phyloP scores from a whole-genome alignment of 2,888 invertebrate genomes.

The Pseudococcus viburni region DNA sequence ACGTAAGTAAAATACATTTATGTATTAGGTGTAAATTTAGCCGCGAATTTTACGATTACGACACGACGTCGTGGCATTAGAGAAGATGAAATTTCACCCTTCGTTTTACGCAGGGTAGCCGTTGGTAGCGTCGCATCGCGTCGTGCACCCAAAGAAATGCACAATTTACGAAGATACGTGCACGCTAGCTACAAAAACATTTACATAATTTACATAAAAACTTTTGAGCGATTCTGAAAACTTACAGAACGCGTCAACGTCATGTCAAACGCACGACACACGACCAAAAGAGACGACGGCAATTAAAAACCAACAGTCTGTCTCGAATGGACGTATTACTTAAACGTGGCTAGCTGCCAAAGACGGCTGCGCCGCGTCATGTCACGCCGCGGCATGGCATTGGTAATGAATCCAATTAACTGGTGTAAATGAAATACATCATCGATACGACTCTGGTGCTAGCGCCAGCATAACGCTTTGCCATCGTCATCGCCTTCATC shows the following conservation, averaged over 20 bases:
- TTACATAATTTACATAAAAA: neutral
- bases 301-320: neutral
- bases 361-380: neutral
- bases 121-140: neutral
- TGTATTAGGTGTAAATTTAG: neutral
- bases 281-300: neutral
- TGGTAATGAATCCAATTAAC: constrained; percentile 44
- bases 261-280: neutral
- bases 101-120: neutral
- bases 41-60: neutral
- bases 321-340: neutral
- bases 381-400: neutral
- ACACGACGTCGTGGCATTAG: neutral
- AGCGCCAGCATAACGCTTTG: neutral
- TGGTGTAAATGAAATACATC: constrained; percentile 18
- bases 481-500: no score
- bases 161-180: no score
- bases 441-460: neutral
- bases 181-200: no score
- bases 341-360: constrained; percentile 1
- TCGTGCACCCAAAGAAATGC: neutral
- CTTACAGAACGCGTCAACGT: neutral
- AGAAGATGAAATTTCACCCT: neutral
- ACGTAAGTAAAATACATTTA: neutral
- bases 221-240: neutral